Conservation (phyloP, 2,888 invertebrate species). For the Leptopterna dolabrata region DNA sequence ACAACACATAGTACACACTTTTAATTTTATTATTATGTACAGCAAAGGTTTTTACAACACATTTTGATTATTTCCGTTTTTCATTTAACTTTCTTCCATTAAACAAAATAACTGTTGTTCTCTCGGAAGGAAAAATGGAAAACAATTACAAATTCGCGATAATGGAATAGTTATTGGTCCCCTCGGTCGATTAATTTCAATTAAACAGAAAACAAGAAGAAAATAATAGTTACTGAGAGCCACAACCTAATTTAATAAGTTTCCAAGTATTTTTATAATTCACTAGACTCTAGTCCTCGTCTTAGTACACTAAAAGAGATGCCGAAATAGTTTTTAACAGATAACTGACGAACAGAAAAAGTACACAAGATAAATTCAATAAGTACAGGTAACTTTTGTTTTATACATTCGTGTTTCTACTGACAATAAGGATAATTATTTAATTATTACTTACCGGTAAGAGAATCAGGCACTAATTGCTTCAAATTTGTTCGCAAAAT, state of each 20-base stretch:
- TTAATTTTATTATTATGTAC: background rate
- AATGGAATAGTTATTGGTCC: slow-evolving; percentile 3
- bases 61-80: background rate
- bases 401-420: background rate
- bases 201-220: background rate
- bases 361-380: background rate
- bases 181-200: background rate
- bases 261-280: background rate
- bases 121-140: background rate
- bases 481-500: background rate
- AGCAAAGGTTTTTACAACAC: background rate
- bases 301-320: background rate
- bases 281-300: background rate
- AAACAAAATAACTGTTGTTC: background rate
- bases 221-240: background rate
- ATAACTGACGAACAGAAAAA: background rate
- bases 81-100: background rate
- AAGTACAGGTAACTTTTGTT: slow-evolving; percentile 3
- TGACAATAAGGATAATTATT: background rate
- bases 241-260: background rate
- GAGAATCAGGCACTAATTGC: background rate
- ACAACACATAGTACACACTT: background rate
- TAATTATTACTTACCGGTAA: background rate
- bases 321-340: background rate
- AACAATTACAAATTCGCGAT: background rate